Evolutionary conservation across 2,797 vertebrate genomes (phyloP).

Genomic region (Gila robusta): DNA sequence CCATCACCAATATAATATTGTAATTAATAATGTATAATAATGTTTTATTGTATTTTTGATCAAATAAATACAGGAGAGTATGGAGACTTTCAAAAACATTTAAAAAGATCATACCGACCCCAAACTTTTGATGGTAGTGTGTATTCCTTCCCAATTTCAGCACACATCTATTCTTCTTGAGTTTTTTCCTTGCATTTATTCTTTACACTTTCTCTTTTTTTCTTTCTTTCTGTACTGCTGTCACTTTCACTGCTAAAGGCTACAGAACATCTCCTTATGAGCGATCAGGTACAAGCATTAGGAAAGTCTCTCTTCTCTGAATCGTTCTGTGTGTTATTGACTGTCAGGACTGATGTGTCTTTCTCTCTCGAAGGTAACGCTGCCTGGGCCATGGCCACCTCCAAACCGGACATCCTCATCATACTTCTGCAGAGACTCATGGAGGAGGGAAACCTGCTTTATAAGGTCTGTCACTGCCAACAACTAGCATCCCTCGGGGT

Average conservation of each 20-base stretch:
- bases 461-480: conserved; percentile 80
- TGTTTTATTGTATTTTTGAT: background rate
- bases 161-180: conserved; percentile 4
- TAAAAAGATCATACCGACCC: background rate
- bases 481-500: background rate
- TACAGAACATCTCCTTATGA: conserved; percentile 83
- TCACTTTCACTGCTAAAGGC: conserved; percentile 75
- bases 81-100: background rate
- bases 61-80: background rate
- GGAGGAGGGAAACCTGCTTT: conserved; percentile 97
- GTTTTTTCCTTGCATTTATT: conserved; percentile 25
- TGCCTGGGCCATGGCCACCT: conserved; percentile 98
- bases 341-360: conserved; percentile 31
- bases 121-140: background rate
- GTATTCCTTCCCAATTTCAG: background rate
- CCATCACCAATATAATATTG: background rate
- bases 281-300: conserved; percentile 82
- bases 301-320: conserved; percentile 60
- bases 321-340: conserved; percentile 46
- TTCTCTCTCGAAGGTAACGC: conserved; percentile 88
- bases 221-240: conserved; percentile 60
- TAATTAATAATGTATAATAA: too few species aligned
- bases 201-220: conserved; percentile 54
- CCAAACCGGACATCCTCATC: conserved; percentile 96
- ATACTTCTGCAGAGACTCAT: conserved; percentile 98